Evolutionary conservation across 1,140 invertebrate genomes (phyloP).

Genomic region (Augochlora pura): DNA sequence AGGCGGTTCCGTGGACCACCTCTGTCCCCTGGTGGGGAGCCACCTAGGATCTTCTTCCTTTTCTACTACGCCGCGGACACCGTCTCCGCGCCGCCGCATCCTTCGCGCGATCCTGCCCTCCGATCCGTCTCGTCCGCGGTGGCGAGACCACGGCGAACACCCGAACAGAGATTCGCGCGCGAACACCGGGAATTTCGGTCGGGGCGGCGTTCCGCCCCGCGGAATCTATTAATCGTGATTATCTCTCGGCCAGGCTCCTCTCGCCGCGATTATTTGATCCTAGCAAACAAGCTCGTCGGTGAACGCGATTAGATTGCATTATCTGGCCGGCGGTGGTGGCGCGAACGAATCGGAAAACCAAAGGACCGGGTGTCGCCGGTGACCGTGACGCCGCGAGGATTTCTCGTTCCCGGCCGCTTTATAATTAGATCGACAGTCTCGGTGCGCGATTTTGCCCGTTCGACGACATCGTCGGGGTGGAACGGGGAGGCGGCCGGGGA

Average conservation of each 20-base stretch:
- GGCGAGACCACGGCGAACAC: too few relatives aligned
- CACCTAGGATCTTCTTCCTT: slow-evolving; percentile 70
- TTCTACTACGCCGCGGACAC: slow-evolving; percentile 36
- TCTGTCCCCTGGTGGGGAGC: slow-evolving; percentile 67
- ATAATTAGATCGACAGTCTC: slow-evolving; percentile 31
- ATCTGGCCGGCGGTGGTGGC: background rate
- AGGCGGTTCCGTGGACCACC: slow-evolving; percentile 77
- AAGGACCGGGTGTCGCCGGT: background rate
- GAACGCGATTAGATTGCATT: slow-evolving; percentile 1
- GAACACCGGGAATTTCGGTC: background rate
- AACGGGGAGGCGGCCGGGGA: background rate
- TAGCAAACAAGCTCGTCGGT: background rate
- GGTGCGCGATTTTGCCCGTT: background rate
- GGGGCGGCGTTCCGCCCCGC: background rate
- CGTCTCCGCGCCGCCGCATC: background rate
- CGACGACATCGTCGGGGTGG: background rate
- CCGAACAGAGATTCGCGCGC: too few relatives aligned
- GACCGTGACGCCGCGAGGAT: background rate
- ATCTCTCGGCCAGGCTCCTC: background rate
- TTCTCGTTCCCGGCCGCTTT: background rate
- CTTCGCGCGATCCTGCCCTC: background rate
- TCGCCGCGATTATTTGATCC: background rate
- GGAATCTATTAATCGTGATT: slow-evolving; percentile 33
- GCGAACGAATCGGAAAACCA: slow-evolving; percentile 2
- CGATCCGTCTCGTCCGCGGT: too few relatives aligned